Conservation (phyloP, 2,113 vertebrate species). For the Prochilodus magdalenae region DNA sequence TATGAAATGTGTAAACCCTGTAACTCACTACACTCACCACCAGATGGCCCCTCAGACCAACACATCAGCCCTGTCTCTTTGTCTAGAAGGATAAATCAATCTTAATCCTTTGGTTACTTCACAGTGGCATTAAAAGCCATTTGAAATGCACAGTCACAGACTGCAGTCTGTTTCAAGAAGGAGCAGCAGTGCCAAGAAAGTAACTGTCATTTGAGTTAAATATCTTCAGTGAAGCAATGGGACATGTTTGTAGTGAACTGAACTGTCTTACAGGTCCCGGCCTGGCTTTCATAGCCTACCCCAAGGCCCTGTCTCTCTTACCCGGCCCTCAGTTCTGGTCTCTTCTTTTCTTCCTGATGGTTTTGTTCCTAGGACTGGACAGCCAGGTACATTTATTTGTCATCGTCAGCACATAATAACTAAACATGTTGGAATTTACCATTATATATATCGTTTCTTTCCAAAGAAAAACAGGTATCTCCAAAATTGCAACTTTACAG, state of each 20-base stretch:
- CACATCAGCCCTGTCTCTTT: background rate
- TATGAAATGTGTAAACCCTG: background rate
- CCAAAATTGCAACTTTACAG: no score
- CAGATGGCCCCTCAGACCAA: slow-evolving; percentile 62
- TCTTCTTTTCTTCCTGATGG: slow-evolving; percentile 93
- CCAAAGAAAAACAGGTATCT: no score
- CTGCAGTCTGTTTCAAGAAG: no score
- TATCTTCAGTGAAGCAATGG: background rate
- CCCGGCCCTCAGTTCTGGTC: slow-evolving; percentile 88
- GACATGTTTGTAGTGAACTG: background rate
- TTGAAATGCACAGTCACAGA: background rate
- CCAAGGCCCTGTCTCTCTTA: slow-evolving; percentile 86
- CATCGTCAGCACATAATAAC: background rate
- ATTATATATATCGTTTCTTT: no score
- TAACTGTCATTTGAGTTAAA: background rate
- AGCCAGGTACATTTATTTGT: slow-evolving; percentile 78
- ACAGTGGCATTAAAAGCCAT: background rate
- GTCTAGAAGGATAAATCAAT: slow-evolving; percentile 12
- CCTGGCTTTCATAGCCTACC: slow-evolving; percentile 86
- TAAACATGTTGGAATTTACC: no score
- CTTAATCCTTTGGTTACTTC: slow-evolving; percentile 26
- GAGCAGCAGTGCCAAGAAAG: background rate
- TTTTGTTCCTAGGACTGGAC: slow-evolving; percentile 89
- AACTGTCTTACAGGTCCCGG: slow-evolving; percentile 79
- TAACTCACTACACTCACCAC: slow-evolving; percentile 55